Evolutionary conservation across 1,140 invertebrate species (phyloP).

Genomic region (Leptinotarsa defecta): DNA sequence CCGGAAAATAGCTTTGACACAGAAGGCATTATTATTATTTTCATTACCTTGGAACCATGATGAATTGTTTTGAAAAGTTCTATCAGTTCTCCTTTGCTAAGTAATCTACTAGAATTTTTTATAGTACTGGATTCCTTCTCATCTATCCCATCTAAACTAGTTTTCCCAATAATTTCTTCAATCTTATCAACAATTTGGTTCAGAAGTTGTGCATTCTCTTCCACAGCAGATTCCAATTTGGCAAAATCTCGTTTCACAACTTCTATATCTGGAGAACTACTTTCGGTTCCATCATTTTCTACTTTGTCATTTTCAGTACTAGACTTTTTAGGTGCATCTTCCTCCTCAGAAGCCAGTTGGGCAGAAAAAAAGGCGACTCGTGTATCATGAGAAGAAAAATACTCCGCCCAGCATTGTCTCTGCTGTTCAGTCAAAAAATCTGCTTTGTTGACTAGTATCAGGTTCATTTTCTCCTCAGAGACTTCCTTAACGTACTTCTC

Average conservation of each 20-base stretch:
- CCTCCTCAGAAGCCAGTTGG: conserved; percentile 58
- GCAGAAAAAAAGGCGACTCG: conserved; percentile 87
- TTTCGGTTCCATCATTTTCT: neutral
- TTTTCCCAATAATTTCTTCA: conserved; percentile 34
- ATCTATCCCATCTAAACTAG: conserved; percentile 23
- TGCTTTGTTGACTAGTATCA: conserved; percentile 96
- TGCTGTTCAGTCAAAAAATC: conserved; percentile 87
- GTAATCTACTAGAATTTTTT: conserved; percentile 57
- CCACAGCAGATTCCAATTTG: conserved; percentile 54
- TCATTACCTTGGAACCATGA: conserved; percentile 58
- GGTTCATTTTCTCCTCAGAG: conserved; percentile 73
- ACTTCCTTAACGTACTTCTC: conserved; percentile 91
- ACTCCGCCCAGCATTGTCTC: conserved; percentile 83
- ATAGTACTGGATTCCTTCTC: conserved; percentile 13
- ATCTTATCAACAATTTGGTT: conserved; percentile 55
- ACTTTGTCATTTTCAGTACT: conserved; percentile 51
- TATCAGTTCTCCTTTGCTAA: conserved; percentile 65
- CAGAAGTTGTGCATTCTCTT: conserved; percentile 57
- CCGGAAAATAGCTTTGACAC: too few relatives aligned
- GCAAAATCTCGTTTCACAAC: conserved; percentile 42
- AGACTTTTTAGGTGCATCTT: conserved; percentile 28
- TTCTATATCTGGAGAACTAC: conserved; percentile 38
- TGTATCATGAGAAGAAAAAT: conserved; percentile 75
- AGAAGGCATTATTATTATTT: too few relatives aligned
- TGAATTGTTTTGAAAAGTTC: conserved; percentile 72